A percentile compares a stretch with the other conserved stretches of the same genome.
Conservation (phyloP, 2,113 vertebrate genomes). For the Clarias macrocephalus region DNA sequence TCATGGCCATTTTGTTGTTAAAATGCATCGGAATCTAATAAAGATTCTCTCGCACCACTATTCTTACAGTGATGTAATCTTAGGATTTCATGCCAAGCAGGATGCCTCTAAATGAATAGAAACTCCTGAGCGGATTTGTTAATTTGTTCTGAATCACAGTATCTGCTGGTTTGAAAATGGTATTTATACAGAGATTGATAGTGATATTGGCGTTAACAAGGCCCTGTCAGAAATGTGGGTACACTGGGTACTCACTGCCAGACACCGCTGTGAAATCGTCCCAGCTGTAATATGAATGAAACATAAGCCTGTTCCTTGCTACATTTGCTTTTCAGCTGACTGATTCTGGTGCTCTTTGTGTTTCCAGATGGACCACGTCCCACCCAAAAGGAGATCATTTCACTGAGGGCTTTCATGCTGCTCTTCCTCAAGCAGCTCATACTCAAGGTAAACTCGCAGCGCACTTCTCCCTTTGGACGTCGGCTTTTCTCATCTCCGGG, state of each 20-base stretch:
- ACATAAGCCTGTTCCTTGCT: conserved; percentile 29
- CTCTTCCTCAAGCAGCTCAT: conserved; percentile 98
- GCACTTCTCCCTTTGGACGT: too few species aligned
- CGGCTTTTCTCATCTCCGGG: background rate
- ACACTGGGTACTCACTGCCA: conserved; percentile 7
- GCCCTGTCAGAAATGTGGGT: conserved; percentile 1
- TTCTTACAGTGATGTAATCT: background rate
- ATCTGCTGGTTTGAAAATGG: background rate
- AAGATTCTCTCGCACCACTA: background rate
- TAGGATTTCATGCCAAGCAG: background rate
- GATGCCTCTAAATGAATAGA: background rate
- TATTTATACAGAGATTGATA: background rate
- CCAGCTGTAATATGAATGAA: background rate
- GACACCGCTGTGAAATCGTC: background rate
- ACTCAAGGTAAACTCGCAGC: conserved; percentile 81
- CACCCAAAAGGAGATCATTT: conserved; percentile 93
- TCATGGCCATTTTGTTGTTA: background rate
- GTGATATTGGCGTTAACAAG: conserved; percentile 5
- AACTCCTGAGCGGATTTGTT: background rate
- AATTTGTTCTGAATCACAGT: background rate
- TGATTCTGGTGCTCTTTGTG: conserved; percentile 19
- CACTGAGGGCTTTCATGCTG: conserved; percentile 93
- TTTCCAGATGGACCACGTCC: conserved; percentile 90
- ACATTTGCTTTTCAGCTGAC: conserved; percentile 54
- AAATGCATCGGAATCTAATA: background rate